Evolutionary conservation across 2,113 vertebrate species (phyloP), one percentile per base, ranked within the genome.

Genomic region (Oenanthe melanoleuca): DNA sequence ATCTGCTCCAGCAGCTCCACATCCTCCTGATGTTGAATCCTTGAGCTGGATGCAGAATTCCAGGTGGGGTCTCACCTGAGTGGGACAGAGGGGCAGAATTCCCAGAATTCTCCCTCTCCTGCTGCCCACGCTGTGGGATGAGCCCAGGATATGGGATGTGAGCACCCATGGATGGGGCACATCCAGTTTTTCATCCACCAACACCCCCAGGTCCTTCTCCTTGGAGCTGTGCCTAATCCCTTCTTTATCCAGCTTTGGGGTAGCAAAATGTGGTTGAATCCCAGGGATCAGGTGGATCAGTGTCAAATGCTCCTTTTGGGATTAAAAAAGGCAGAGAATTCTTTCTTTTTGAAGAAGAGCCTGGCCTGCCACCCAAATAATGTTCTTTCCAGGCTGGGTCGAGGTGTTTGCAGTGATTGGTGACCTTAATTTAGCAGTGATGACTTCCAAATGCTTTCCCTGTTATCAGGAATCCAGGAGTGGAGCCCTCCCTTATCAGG

Each of bases 1-100:
- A 9, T 0, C 0, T 1, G 0, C 20, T 70, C 55, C 55, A 38
- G 12, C 38, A 69, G 1, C 2, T 77, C 38, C 22, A 23, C 1
- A 0, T 78, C 38, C 55, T 61, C 1, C 14, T 47, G 19, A 0
- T 69, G 28, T 24, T n/a, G n/a, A 23, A 45, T 3, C 15, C 12
- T 3, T 0, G 64, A 28, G 28, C 47, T 61, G 23, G 38, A 53
- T 8, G n/a, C 19, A 38, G 40, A 20, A 40, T 55, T 79, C 19
- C 56, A 17, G 15, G 29, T 63, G n/a, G 12, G 5, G 1, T 21
- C 12, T 55, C 49, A 31, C 24, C 28, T 34, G 47, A 40, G n/a
- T 0, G 0, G 13, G 20, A 7, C 74, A 11, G 29, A 63, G 40
- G 47, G 28, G 12, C 20, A 55, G 57, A 69, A 79, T 56, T 70